Evolutionary conservation across 30 jellyfish, hydroid and myxozoan genomes (phyloP), one percentile per base, ranked within the genome.

Genomic region (Hydractinia symbiolongicarpus): DNA sequence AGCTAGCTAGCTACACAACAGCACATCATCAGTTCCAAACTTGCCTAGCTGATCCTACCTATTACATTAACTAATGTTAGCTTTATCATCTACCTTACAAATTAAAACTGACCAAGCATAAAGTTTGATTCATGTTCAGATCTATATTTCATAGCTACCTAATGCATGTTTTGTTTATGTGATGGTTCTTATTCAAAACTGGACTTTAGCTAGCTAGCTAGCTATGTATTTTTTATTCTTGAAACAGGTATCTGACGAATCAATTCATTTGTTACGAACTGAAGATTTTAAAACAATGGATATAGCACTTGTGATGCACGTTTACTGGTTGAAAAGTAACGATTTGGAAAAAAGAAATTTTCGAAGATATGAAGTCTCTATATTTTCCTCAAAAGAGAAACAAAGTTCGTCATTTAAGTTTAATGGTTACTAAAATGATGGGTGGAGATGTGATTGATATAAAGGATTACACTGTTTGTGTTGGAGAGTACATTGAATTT

Each of bases 251-350:
- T 64, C 52, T 64, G 40, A 64, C 19, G 74, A 64, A n/a, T 64
- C 74, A 44, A 64, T 64, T 51, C 74, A 64, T 51, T 64, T 64
- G 74, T 51, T 64, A n/a, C 74, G 74, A 7, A 13, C 74, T n/a
- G 74, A 64, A 51, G 74, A 64, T 51, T 64, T 64, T 64, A 64
- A n/a, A n/a, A n/a, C 74, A 51, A 64, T 64, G 74, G 74, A 4
- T 15, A 62, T 62, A 6, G 73, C 50, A 15, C 73, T 62, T 62
- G 73, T 64, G 74, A 64, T 64, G 74, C 74, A n/a, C 19, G 74
- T 44, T 51, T 64, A n/a, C 52, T 64, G 19, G 74, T 64, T 44
- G 74, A 64, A 51, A 64, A 64, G 40, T 64, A n/a, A 1, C 19
- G 74, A 64, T 2, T 44, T 64, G 74, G 40, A n/a, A 64, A 64